Base-by-base conservation (phyloP, 2,113 vertebrate genomes). In the Capreolus pygargus region DNA sequence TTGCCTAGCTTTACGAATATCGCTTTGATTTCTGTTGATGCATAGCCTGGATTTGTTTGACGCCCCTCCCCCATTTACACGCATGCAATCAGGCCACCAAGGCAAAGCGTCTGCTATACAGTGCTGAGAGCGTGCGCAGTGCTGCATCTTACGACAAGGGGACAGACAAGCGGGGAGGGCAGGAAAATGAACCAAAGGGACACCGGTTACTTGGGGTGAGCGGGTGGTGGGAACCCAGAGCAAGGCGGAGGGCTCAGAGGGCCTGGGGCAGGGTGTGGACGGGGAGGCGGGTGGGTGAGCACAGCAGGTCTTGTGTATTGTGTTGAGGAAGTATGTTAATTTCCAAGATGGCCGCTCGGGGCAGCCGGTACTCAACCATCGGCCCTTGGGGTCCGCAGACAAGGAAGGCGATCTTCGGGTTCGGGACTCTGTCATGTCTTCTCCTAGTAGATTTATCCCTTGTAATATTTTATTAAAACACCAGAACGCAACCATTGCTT, bases 1-100 rank as follows among this genome's bases (percentile, higher is more conserved):
- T 98, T 99, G 99, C 99, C 98, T 99, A 99, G 99, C 99, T 99
- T 99, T 99, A 99, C 98, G 96, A 99, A 98, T 99, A 98, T 96
- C 98, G 99, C 99, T 99, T 99, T 99, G 95, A 98, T 98, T 99
- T 99, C 99, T 99, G 89, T 99, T 99, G 98, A 98, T 98, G 98
- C 99, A 97, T 99, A 99, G 98, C 99, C 98, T 99, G 98, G 98
- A 99, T 97, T 97, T 98, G 52, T 98, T 98, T 91, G 97, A 54
- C 12, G 45, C 84, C 70, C 92, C 79, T 96, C 93, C 97, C 97
- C 97, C 98, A 96, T 98, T 97, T 98, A 98, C 98, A 97, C 99
- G 99, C 99, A 99, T 99, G 99, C 99, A 3, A 97, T 99, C 97
- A 94, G 98, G 98, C 98, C 91, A 81, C 98, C 98, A 76, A 86